These are phyloP conservation scores for Oryzias celebensis DNA, from an alignment of 2,113 vertebrate species.

Conservation along the genomic window DNA sequence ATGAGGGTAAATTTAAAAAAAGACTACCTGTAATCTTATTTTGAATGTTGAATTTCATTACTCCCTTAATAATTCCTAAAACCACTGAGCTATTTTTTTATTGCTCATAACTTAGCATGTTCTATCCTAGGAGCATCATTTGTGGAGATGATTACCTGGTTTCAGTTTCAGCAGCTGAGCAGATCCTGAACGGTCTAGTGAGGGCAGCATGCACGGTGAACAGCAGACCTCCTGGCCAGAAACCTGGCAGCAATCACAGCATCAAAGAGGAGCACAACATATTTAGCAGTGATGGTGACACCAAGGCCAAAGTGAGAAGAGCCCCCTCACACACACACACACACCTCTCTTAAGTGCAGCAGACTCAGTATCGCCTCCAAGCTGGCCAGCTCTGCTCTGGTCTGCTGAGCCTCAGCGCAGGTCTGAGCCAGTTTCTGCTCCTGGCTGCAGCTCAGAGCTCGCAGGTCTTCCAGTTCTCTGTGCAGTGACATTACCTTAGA, in stretches of 20 bases:
- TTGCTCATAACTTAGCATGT: no score
- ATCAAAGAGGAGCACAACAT: not conserved
- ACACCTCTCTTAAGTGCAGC: slow-evolving; percentile 77
- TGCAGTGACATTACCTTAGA: slow-evolving; percentile 72
- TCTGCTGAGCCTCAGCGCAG: slow-evolving; percentile 80
- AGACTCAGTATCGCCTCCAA: slow-evolving; percentile 83
- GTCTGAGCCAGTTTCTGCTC: slow-evolving; percentile 75
- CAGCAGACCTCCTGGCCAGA: slow-evolving; percentile 55
- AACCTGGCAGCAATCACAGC: slow-evolving; percentile 47
- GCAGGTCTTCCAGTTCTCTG: slow-evolving; percentile 82
- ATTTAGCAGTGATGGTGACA: not conserved
- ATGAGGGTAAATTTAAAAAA: no score
- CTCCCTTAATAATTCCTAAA: no score
- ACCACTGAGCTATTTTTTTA: no score
- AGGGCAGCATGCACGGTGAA: slow-evolving; percentile 71
- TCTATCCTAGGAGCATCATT: no score
- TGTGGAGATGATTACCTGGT: slow-evolving; percentile 52
- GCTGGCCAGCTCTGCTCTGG: slow-evolving; percentile 76
- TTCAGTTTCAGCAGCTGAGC: slow-evolving; percentile 57
- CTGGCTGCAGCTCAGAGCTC: slow-evolving; percentile 71
- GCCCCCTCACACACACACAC: not conserved
- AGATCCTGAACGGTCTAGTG: slow-evolving; percentile 49
- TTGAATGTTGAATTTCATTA: no score
- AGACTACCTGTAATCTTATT: no score
- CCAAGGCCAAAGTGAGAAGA: not conserved